Evolutionary conservation across 2,888 invertebrate species (phyloP).

Genomic region (Malthinus seriepunctatus): DNA sequence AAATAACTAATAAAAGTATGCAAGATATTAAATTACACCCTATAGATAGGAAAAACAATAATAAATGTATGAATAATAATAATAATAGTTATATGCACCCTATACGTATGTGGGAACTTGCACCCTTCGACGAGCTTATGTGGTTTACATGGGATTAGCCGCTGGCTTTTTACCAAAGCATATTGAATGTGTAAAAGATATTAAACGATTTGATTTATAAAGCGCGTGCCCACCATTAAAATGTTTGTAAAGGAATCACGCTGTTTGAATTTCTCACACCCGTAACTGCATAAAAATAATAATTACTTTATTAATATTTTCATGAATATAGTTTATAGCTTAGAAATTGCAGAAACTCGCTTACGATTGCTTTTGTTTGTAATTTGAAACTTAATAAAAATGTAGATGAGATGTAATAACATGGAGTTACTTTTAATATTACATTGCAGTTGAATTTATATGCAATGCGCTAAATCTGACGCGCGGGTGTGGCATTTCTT

Average conservation of each 20-base stretch:
- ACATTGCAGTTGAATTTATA: constrained; percentile 30
- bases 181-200: constrained; percentile 54
- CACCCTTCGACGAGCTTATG: constrained; percentile 46
- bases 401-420: constrained; percentile 27
- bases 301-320: constrained; percentile 29
- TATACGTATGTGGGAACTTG: constrained; percentile 40
- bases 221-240: constrained; percentile 50
- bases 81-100: constrained; percentile 53
- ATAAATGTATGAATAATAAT: constrained; percentile 49
- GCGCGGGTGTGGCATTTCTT: constrained; percentile 28
- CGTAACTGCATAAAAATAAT: constrained; percentile 22
- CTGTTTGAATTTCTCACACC: constrained; percentile 53
- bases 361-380: constrained; percentile 24
- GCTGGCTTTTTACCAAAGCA: constrained; percentile 51
- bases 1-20: constrained; percentile 47
- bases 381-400: constrained; percentile 29
- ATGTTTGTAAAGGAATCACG: constrained; percentile 50
- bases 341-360: constrained; percentile 21
- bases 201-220: constrained; percentile 52
- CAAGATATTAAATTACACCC: constrained; percentile 51
- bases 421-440: constrained; percentile 27
- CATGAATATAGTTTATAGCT: constrained; percentile 14
- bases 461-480: constrained; percentile 30
- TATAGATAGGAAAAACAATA: constrained; percentile 42
- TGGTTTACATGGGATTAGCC: constrained; percentile 53